Conservation (phyloP, 2,888 invertebrate genomes). For the Trisateles emortualis region DNA sequence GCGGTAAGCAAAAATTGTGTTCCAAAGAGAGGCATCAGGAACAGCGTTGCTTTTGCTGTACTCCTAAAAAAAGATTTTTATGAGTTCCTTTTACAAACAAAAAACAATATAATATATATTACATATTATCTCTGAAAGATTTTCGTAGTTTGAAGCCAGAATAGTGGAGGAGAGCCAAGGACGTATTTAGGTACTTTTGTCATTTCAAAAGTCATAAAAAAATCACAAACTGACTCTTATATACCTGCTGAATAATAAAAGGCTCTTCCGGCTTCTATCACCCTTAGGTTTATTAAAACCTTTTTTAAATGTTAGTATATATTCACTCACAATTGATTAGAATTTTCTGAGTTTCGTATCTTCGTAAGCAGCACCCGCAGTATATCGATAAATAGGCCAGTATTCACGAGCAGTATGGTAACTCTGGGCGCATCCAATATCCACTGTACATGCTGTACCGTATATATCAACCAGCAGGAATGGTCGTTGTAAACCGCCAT, state of each 20-base stretch:
- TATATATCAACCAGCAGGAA: conserved; percentile 88
- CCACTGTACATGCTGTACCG: conserved; percentile 86
- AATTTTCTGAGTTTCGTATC: conserved; percentile 84
- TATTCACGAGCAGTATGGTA: conserved; percentile 86
- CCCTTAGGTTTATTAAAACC: no score
- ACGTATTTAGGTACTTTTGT: no score
- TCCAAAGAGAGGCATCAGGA: conserved; percentile 90
- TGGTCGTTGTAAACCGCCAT: conserved; percentile 82
- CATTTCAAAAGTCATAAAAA: no score
- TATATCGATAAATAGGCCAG: conserved; percentile 88
- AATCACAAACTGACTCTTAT: no score
- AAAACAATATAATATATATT: no score
- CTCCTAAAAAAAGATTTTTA: conserved; percentile 74
- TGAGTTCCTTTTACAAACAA: no score
- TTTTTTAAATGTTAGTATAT: neutral
- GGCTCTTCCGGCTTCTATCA: no score
- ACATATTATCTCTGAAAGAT: no score
- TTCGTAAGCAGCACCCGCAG: conserved; percentile 89
- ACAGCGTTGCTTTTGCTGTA: conserved; percentile 88
- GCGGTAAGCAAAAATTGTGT: conserved; percentile 89
- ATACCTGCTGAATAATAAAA: no score
- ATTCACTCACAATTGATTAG: conserved; percentile 76
- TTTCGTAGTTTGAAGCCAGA: no score
- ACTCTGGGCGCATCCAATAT: conserved; percentile 87
- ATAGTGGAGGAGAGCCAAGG: no score